Evolutionary conservation across 1,140 invertebrate genomes (phyloP).

Genomic region (Paracyclopina nana): DNA sequence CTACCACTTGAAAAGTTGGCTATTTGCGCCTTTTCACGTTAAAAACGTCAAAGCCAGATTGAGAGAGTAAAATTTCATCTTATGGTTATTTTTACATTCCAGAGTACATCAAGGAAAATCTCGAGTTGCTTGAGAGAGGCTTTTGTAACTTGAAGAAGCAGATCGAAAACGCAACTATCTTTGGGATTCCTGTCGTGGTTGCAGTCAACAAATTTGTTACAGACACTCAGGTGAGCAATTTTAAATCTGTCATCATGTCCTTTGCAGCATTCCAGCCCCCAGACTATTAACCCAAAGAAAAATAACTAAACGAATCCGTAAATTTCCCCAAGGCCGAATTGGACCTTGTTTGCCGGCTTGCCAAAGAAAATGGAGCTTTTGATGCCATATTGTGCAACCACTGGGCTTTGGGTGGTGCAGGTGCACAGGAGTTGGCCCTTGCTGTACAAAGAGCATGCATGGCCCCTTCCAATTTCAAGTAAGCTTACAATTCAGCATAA

Average conservation of each 20-base stretch:
- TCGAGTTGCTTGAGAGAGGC: slow-evolving; percentile 69
- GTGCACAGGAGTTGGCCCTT: slow-evolving; percentile 62
- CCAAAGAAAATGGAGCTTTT: slow-evolving; percentile 53
- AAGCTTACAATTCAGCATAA: slow-evolving; percentile 1
- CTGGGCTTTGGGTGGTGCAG: slow-evolving; percentile 73
- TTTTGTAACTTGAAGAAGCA: slow-evolving; percentile 79
- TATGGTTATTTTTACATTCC: too few species aligned
- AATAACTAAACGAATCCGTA: too few species aligned
- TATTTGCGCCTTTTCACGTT: too few species aligned
- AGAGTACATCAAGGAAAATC: slow-evolving; percentile 65
- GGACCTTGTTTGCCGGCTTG: slow-evolving; percentile 48
- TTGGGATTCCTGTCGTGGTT: slow-evolving; percentile 84
- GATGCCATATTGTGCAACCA: slow-evolving; percentile 69
- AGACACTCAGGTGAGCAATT: slow-evolving; percentile 31
- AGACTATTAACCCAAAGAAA: too few species aligned
- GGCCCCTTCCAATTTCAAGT: slow-evolving; percentile 35
- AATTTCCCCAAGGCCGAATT: too few species aligned
- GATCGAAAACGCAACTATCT: slow-evolving; percentile 73
- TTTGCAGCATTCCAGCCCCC: too few species aligned
- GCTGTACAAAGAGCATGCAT: slow-evolving; percentile 58
- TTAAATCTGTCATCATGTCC: too few species aligned
- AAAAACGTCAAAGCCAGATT: too few species aligned
- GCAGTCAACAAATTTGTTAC: slow-evolving; percentile 72
- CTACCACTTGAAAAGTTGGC: too few species aligned
- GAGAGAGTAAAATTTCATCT: too few species aligned